These are phyloP conservation scores for Halcyon leucocephala DNA, from an alignment of 2,797 vertebrate species.

Conservation along the genomic window DNA sequence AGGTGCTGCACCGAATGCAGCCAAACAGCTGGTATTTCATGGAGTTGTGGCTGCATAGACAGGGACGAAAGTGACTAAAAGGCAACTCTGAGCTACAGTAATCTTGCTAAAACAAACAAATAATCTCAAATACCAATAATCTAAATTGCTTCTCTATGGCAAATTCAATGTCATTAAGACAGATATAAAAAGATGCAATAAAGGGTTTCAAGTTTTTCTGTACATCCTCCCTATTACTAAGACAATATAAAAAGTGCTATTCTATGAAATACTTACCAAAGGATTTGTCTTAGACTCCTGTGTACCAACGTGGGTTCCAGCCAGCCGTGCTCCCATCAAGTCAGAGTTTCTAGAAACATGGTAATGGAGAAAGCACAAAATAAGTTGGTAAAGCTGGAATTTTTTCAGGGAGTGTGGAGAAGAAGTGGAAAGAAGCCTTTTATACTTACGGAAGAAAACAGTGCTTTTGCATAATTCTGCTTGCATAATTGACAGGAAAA, in stretches of 20 bases:
- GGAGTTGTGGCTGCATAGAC: not conserved
- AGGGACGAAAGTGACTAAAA: not conserved
- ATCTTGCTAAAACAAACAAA: not conserved
- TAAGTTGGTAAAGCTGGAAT: not conserved
- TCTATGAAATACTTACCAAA: slow-evolving; percentile 57
- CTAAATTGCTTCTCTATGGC: not conserved
- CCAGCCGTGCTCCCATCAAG: slow-evolving; percentile 49
- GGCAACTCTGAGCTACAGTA: not conserved
- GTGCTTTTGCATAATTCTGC: slow-evolving; percentile 22
- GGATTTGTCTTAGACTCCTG: slow-evolving; percentile 65
- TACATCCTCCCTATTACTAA: not conserved
- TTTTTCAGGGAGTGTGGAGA: not conserved
- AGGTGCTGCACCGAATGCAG: not conserved
- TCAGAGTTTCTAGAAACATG: slow-evolving; percentile 17
- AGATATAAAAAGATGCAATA: not conserved
- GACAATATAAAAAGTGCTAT: not conserved
- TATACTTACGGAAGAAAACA: slow-evolving; percentile 75
- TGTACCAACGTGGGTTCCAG: slow-evolving; percentile 45
- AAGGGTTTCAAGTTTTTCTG: not conserved
- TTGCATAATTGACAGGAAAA: slow-evolving; percentile 48
- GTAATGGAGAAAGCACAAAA: not conserved
- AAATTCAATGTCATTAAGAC: not conserved
- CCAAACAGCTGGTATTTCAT: not conserved
- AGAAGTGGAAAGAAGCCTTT: not conserved
- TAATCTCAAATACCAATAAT: not conserved